A percentile compares a stretch with the other conserved stretches of the same genome.
These are phyloP conservation scores for Pseudorhombus dupliciocellatus DNA, from an alignment of 2,113 vertebrate species.

Conservation along the genomic window DNA sequence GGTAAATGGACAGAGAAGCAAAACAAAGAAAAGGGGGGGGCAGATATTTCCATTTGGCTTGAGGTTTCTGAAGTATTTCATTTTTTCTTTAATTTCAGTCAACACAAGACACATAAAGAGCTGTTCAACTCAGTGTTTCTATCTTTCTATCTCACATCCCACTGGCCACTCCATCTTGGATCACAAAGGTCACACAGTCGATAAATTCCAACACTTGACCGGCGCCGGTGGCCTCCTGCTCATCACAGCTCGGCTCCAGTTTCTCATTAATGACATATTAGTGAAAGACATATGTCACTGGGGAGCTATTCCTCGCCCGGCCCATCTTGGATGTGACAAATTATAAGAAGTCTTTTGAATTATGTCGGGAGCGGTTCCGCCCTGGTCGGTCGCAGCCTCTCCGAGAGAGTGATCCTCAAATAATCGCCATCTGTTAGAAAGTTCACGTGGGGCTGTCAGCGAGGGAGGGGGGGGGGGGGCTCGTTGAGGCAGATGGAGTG, in stretches of 20 bases:
- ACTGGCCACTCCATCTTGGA: conserved; percentile 1
- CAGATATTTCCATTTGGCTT: no score
- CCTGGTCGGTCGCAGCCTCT: conserved; percentile 58
- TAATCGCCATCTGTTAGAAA: conserved; percentile 56
- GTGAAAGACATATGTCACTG: conserved; percentile 70
- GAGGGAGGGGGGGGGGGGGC: conserved; percentile 7
- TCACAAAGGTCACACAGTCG: conserved; percentile 39
- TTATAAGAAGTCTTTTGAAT: conserved; percentile 74
- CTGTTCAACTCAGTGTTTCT: no score
- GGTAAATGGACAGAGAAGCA: no score
- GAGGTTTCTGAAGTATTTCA: no score
- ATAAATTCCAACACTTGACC: conserved; percentile 12
- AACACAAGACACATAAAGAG: no score
- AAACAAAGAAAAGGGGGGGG: no score
- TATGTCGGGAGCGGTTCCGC: conserved; percentile 70
- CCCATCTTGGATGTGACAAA: conserved; percentile 65
- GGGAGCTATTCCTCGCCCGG: conserved; percentile 67
- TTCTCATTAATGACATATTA: conserved; percentile 70
- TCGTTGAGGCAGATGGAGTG: conserved; percentile 42
- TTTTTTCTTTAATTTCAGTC: no score
- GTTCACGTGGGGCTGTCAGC: conserved; percentile 48
- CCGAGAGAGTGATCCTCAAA: conserved; percentile 60
- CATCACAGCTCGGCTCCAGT: conserved; percentile 17
- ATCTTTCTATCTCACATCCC: no score
- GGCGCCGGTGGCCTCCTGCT: conserved; percentile 9